Evolutionary conservation across 2,113 vertebrate genomes (phyloP).

Genomic region (Aleadryas rufinucha): DNA sequence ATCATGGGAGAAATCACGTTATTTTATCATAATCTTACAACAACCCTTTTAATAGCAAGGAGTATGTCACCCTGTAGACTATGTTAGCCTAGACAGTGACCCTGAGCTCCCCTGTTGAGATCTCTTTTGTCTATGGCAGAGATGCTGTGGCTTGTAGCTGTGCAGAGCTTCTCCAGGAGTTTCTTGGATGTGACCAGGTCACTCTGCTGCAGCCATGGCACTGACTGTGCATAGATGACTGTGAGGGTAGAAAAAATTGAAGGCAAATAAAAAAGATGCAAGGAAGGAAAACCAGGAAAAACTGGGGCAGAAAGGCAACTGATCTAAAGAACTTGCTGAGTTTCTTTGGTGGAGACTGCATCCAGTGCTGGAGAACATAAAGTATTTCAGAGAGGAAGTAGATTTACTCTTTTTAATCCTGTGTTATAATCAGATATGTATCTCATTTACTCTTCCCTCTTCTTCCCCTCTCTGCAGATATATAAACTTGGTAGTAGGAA

Average conservation of each 20-base stretch:
- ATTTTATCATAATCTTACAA: neutral
- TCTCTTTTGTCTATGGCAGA: neutral
- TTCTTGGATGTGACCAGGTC: neutral
- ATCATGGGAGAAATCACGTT: neutral
- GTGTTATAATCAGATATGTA: neutral
- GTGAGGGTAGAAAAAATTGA: neutral
- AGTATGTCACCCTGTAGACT: neutral
- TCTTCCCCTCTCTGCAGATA: neutral
- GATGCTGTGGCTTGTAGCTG: neutral
- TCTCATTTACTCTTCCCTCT: conserved; percentile 20
- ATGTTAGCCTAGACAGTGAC: neutral
- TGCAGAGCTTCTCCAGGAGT: neutral
- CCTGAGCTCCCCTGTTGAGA: neutral
- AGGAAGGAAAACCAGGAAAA: neutral
- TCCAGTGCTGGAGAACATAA: neutral
- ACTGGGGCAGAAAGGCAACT: neutral
- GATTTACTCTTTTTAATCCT: neutral
- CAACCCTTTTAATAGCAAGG: neutral
- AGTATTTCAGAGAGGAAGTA: neutral
- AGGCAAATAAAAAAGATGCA: neutral
- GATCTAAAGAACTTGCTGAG: neutral
- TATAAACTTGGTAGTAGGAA: neutral
- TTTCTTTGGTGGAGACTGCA: neutral
- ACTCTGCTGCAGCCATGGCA: neutral
- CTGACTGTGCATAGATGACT: neutral